Percentiles rank a stretch among this genome's conserved stretches.
Conservation (phyloP, 2,888 invertebrate species). For the Rhabditophanes sp. region DNA sequence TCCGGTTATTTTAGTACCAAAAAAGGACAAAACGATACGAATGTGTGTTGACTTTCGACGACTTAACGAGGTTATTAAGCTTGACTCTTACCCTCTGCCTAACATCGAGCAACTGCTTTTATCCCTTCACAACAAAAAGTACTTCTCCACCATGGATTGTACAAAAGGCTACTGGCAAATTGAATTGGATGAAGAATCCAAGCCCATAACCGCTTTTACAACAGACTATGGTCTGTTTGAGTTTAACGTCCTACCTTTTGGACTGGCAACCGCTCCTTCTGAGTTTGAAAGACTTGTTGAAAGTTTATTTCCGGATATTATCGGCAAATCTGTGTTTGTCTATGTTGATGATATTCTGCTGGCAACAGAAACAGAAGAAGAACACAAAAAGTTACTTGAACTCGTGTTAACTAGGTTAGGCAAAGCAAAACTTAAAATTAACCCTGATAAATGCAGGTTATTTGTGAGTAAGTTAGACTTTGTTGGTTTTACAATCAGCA, state of each 20-base stretch:
- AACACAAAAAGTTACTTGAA: too few species aligned
- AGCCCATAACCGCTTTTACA: constrained; percentile 21
- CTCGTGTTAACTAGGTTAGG: too few species aligned
- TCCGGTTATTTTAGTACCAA: constrained; percentile 43
- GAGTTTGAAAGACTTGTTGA: constrained; percentile 26
- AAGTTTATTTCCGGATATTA: constrained; percentile 8
- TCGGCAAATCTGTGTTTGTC: constrained; percentile 7
- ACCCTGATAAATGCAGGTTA: too few species aligned
- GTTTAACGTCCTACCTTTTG: constrained; percentile 25
- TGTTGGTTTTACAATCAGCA: too few species aligned
- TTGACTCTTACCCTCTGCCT: constrained; percentile 20
- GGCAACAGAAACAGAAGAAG: constrained; percentile 8
- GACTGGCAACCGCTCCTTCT: constrained; percentile 21
- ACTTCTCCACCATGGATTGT: constrained; percentile 18
- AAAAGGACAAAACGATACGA: constrained; percentile 26
- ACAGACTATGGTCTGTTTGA: constrained; percentile 17
- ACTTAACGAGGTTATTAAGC: constrained; percentile 14
- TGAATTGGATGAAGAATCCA: constrained; percentile 10
- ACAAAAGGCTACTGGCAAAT: constrained; percentile 24
- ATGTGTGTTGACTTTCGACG: constrained; percentile 21
- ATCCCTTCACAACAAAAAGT: constrained; percentile 7
- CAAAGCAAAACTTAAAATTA: too few species aligned
- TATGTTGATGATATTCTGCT: constrained; percentile 27
- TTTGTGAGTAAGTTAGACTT: too few species aligned
- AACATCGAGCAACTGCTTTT: constrained; percentile 13